A percentile compares a stretch with the other conserved stretches of the same genome.
These are phyloP conservation scores for Vanacampus margaritifer DNA, from an alignment of 2,113 vertebrate species.

Conservation along the genomic window DNA sequence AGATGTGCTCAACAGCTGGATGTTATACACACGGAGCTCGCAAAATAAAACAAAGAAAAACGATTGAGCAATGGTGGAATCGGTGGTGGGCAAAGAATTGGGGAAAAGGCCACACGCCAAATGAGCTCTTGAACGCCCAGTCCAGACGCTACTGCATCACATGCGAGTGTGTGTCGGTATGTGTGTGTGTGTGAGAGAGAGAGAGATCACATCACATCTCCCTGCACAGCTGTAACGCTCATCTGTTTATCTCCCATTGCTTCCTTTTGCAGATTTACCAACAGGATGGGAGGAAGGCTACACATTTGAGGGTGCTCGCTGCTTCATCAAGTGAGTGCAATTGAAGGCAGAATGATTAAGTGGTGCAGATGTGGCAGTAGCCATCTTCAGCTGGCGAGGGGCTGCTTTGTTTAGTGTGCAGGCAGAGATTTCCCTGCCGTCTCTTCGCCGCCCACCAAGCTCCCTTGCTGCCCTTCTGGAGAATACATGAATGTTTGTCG, in stretches of 20 bases:
- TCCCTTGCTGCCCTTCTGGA: constrained; percentile 5
- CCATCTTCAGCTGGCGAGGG: constrained; percentile 15
- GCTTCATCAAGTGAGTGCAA: constrained; percentile 92
- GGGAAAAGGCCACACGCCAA: constrained; percentile 14
- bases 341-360: constrained; percentile 8
- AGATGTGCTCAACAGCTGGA: constrained; percentile 26
- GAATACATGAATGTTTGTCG: constrained; percentile 8
- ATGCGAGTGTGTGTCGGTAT: constrained; percentile 8
- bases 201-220: background rate
- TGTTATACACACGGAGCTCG: background rate
- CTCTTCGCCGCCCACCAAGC: constrained; percentile 20
- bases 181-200: constrained; percentile 16
- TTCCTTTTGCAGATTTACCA: constrained; percentile 80
- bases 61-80: background rate
- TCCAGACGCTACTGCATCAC: constrained; percentile 32
- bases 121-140: constrained; percentile 22
- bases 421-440: constrained; percentile 26
- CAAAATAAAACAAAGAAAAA: background rate
- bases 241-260: constrained; percentile 17
- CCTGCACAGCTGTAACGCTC: constrained; percentile 13
- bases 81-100: background rate
- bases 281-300: constrained; percentile 97
- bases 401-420: constrained; percentile 42
- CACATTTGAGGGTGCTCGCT: constrained; percentile 95
- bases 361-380: background rate